phyloP scores from a whole-genome alignment of 1,140 invertebrate species.

The Scaptomyza graminum region DNA sequence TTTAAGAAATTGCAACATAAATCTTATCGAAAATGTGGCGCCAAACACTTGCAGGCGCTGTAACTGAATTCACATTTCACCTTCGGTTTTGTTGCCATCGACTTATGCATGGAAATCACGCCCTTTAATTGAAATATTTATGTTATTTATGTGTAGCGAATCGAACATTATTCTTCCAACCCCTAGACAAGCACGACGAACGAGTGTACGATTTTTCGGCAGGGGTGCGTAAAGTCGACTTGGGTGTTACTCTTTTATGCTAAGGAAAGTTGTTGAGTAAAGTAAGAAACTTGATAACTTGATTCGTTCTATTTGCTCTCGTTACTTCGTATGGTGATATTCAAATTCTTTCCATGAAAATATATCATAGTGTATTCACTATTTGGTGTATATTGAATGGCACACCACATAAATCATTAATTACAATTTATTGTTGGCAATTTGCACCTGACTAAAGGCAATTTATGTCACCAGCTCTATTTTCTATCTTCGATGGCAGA shows the following conservation, averaged over 20 bases:
- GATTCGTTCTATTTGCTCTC: background rate
- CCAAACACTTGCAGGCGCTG: conserved; percentile 6
- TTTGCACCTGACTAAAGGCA: conserved; percentile 73
- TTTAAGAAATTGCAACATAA: conserved; percentile 61
- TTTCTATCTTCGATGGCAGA: conserved; percentile 48
- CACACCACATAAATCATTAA: conserved; percentile 68
- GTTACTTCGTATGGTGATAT: background rate
- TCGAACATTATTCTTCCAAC: conserved; percentile 24
- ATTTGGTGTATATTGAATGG: background rate
- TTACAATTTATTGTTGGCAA: conserved; percentile 79
- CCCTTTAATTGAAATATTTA: conserved; percentile 71
- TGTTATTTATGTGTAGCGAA: conserved; percentile 25
- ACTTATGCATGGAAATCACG: conserved; percentile 59
- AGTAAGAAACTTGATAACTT: too few relatives aligned
- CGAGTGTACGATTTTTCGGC: background rate
- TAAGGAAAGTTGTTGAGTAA: too few relatives aligned
- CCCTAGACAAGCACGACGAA: conserved; percentile 2
- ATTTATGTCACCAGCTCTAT: conserved; percentile 64
- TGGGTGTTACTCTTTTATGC: background rate
- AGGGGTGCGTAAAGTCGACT: background rate
- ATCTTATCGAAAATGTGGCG: conserved; percentile 30
- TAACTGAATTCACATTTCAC: conserved; percentile 1
- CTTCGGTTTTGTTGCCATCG: background rate
- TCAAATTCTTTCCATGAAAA: background rate
- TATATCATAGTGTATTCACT: background rate